phyloP scores from a whole-genome alignment of 2,797 vertebrate genomes.

The Neomorphus geoffroyi region DNA sequence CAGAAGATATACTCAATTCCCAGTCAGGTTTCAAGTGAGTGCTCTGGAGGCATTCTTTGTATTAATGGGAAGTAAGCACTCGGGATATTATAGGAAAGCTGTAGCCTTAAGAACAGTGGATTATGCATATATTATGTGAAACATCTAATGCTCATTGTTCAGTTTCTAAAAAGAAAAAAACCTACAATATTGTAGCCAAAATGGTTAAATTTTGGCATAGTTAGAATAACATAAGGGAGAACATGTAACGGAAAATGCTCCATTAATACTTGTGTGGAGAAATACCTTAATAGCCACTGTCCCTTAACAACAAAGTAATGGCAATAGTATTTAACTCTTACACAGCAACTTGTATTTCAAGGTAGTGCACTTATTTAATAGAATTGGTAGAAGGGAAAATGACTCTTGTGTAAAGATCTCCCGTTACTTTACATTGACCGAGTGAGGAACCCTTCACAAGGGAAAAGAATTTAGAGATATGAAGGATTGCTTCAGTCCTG shows the following conservation, averaged over 20 bases:
- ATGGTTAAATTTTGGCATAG: background rate
- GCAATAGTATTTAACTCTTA: background rate
- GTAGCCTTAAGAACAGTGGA: background rate
- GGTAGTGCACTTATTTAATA: background rate
- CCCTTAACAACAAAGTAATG: background rate
- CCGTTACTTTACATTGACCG: background rate
- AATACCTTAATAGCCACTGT: background rate
- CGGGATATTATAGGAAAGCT: background rate
- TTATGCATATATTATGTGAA: background rate
- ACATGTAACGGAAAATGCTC: background rate
- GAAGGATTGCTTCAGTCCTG: background rate
- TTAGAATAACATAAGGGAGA: background rate
- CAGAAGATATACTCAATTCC: background rate
- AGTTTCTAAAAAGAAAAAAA: background rate
- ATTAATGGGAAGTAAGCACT: background rate
- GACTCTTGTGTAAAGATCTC: background rate
- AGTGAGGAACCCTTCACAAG: background rate
- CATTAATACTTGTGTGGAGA: background rate
- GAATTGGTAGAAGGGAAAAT: background rate
- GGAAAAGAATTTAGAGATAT: background rate
- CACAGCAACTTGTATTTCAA: background rate
- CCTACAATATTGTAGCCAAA: background rate
- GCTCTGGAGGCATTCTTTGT: background rate
- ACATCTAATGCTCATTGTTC: background rate
- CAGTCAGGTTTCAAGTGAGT: background rate